phyloP scores from a whole-genome alignment of 2,113 vertebrate genomes.

The Macrotus californicus region DNA sequence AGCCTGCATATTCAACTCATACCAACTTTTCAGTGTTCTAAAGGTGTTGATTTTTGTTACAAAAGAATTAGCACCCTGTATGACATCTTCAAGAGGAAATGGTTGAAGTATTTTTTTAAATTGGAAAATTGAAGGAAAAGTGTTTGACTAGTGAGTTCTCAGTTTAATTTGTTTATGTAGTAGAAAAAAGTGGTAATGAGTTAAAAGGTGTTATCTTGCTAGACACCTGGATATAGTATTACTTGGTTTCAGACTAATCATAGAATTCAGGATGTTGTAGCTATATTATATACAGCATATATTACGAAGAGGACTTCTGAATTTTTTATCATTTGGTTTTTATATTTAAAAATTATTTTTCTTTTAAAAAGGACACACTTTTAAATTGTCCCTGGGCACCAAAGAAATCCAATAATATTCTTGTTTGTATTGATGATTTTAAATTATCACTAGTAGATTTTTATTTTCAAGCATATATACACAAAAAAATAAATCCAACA shows the following conservation, averaged over 20 bases:
- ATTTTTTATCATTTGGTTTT: neutral
- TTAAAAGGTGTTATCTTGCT: conserved; percentile 41
- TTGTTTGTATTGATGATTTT: neutral
- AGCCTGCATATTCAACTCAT: neutral
- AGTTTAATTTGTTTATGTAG: conserved; percentile 56
- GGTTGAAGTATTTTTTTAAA: conserved; percentile 51
- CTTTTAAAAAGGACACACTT: neutral
- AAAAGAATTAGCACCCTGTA: conserved; percentile 47
- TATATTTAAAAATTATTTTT: neutral
- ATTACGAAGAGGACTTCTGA: neutral
- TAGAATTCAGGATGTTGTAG: neutral
- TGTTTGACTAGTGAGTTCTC: conserved; percentile 61
- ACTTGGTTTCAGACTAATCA: neutral
- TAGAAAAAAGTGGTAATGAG: conserved; percentile 48
- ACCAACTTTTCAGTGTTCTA: conserved; percentile 58
- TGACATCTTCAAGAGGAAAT: conserved; percentile 68
- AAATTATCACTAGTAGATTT: neutral
- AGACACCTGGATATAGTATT: conserved; percentile 37
- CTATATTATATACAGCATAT: neutral
- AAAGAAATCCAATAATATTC: neutral
- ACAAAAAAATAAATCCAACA: neutral
- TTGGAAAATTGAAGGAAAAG: conserved; percentile 38
- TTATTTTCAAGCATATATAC: conserved; percentile 5
- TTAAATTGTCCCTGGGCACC: neutral
- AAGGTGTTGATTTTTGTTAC: conserved; percentile 68